Conservation (phyloP, 2,888 invertebrate species). For the Allygus modestus region DNA sequence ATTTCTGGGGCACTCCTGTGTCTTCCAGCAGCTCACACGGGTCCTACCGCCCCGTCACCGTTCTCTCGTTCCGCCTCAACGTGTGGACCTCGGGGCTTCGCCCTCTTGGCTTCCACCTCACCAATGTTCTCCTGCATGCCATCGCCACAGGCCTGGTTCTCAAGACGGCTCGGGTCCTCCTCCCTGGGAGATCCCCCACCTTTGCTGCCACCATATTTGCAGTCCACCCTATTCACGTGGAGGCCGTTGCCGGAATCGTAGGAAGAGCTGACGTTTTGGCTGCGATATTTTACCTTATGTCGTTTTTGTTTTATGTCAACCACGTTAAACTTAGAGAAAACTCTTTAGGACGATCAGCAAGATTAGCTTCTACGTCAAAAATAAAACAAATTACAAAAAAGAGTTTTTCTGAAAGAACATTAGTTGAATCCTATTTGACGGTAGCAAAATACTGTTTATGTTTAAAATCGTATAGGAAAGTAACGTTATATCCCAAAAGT, state of each 20-base stretch:
- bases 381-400: too few species aligned
- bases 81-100: constrained; percentile 86
- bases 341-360: not conserved
- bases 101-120: constrained; percentile 90
- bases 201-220: constrained; percentile 86
- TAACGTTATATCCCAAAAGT: not conserved
- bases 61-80: constrained; percentile 91
- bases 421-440: not conserved
- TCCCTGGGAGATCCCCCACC: constrained; percentile 80
- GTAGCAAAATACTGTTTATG: not conserved
- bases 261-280: constrained; percentile 97
- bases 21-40: constrained; percentile 96
- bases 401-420: not conserved
- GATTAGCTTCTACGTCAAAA: not conserved
- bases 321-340: constrained; percentile 78
- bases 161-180: constrained; percentile 67
- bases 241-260: constrained; percentile 97
- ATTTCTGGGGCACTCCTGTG: constrained; percentile 99
- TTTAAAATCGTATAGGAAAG: not conserved
- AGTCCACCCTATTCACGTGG: constrained; percentile 96
- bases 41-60: constrained; percentile 95
- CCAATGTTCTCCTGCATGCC: constrained; percentile 91
- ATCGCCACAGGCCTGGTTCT: constrained; percentile 84
- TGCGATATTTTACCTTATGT: constrained; percentile 92
- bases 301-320: constrained; percentile 90